Base-by-base conservation (phyloP, 2,113 vertebrate genomes). In the Orthonyx spaldingii region DNA sequence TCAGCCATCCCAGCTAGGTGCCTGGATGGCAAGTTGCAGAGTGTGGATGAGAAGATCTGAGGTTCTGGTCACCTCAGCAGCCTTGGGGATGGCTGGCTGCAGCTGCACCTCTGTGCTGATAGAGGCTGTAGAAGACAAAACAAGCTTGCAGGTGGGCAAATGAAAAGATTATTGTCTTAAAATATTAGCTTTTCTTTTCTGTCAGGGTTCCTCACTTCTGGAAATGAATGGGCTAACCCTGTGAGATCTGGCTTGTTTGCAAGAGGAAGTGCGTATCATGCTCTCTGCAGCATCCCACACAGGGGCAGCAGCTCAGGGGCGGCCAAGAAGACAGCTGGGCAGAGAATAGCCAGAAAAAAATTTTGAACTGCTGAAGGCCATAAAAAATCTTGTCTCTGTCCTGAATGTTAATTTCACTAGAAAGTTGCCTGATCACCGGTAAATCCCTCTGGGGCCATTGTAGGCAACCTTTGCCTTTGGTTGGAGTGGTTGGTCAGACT, bases 191-290 rank as follows among this genome's bases (percentile, higher is more conserved):
- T 85, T 83, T 44, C 24, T 15, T 5, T 64, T 85, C 79, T 60
- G 23, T 60, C 57, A 42, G 37, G 15, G 13, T 66, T 94, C 81
- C 39, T 91, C 3, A 26, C 18, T 42, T 66, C 42, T 87, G 50
- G 42, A 77, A 89, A 14, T 3, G 9, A 89, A 52, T 13, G 9
- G 80, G 37, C 15, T 41, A 13, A 16, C 13, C n/a, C 21, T 42
- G 6, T 50, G 47, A 35, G 47, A 27, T 66, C 30, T 70, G 22
- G 13, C 42, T 78, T 59, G 20, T 57, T 77, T 77, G 39, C 8
- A 12, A 42, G 26, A n/a, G 18, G 2, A 5, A 76, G 24, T 33
- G 20, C 65, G 10, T 13, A 13, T 87, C 0, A 0, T 53, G 35
- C 7, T 78, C 16, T 30, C 64, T 87, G 46, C 47, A 50, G 42